These are phyloP conservation scores for Manis crassicaudata DNA, from an alignment of 2,797 vertebrate species.

Conservation along the genomic window DNA sequence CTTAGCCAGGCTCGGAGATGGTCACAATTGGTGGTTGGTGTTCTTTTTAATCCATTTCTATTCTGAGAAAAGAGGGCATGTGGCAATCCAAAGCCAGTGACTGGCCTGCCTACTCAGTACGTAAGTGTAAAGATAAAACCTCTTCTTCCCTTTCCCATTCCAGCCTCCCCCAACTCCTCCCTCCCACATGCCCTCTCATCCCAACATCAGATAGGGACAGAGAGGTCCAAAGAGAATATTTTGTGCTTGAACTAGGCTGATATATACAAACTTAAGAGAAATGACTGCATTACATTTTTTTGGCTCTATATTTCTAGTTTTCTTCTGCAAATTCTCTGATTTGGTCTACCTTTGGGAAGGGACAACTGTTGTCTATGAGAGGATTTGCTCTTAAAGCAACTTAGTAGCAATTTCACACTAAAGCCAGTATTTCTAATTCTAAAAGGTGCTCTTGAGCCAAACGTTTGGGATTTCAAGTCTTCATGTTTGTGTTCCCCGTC, in stretches of 20 bases:
- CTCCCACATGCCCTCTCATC: background rate
- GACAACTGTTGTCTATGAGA: background rate
- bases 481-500: background rate
- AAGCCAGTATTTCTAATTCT: background rate
- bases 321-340: background rate
- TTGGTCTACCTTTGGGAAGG: background rate
- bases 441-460: background rate
- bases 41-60: background rate
- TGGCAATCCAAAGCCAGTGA: background rate
- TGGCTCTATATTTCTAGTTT: background rate
- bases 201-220: background rate
- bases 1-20: background rate
- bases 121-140: background rate
- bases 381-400: background rate
- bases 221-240: background rate
- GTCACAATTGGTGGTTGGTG: background rate
- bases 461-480: background rate
- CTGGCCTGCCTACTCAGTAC: background rate
- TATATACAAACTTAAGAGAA: background rate
- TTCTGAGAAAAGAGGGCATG: background rate
- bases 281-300: conserved; percentile 10
- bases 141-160: background rate
- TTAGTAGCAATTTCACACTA: background rate
- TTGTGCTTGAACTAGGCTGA: background rate
- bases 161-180: background rate